Conservation (phyloP, 2,113 vertebrate genomes). For the Rostratula benghalensis region DNA sequence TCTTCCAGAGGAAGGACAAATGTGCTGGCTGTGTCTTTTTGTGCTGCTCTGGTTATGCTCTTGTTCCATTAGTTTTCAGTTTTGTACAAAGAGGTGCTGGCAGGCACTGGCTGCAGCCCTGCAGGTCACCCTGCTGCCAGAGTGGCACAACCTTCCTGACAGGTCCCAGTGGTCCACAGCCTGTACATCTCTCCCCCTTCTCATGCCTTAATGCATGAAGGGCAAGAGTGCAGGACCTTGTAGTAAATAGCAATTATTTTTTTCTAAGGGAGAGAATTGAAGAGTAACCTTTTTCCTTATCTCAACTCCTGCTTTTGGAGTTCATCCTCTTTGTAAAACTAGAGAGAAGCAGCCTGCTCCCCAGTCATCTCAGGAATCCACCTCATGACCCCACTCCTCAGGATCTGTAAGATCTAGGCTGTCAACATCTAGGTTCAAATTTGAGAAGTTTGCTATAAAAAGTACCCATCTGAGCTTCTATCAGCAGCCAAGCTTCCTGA, state of each 20-base stretch:
- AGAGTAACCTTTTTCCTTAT: background rate
- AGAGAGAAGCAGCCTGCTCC: background rate
- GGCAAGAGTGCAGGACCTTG: background rate
- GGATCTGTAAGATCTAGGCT: background rate
- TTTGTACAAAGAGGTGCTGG: background rate
- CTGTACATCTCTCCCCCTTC: background rate
- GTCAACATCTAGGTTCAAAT: background rate
- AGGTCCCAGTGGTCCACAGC: background rate
- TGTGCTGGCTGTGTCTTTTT: background rate
- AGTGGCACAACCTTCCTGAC: background rate
- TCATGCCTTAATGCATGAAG: background rate
- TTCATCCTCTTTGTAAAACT: background rate
- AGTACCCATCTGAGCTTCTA: background rate
- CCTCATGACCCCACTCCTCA: background rate
- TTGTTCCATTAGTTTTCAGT: background rate
- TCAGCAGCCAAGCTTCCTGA: background rate
- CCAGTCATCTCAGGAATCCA: background rate
- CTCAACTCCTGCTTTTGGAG: background rate
- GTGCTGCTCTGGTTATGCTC: background rate
- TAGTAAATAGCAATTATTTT: background rate
- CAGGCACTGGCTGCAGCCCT: background rate
- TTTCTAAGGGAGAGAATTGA: background rate
- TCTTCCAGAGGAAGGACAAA: background rate
- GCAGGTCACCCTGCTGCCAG: background rate
- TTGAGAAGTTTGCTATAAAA: background rate